Base-by-base conservation (phyloP, 2,113 vertebrate species). In the Gallinago paraguaiae region DNA sequence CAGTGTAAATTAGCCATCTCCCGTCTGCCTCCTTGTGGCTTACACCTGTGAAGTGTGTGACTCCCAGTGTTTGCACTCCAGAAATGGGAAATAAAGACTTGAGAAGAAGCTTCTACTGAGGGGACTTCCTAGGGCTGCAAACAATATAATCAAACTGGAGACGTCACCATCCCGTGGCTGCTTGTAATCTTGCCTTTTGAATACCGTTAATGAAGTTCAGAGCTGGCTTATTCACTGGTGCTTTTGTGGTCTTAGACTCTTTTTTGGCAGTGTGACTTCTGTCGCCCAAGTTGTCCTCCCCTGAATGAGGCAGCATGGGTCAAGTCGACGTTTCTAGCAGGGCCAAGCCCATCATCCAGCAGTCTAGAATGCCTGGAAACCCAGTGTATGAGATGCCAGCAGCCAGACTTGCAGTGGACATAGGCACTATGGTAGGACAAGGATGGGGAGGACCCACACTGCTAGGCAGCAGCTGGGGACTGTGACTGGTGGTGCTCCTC, bases 11-110 rank as follows among this genome's bases (percentile, higher is more conserved):
- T 24, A 63, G 43, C 19, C 20, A 11, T 61, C 46, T 87, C 31
- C 41, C 22, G 4, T 54, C 77, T 75, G 41, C 39, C 28, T 78
- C 25, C 37, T 31, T 31, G 41, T 45, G 41, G 13, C 57, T 75
- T 87, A 43, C 24, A 39, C 53, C 30, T 57, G 54, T 33, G 85
- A 51, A 64, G 35, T 25, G 30, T 85, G 69, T 82, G 65, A 46
- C 51, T 23, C n/a, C 41, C 39, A 33, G 69, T 41, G n/a, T 88
- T 84, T 75, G 59, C 28, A 20, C 30, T 90, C 57, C 41, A 67
- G 83, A 96, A 96, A 87, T 71, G 71, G 75, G 78, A 95, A 78
- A 54, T 79, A 68, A 45, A 92, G 90, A 64, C 83, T 63, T 63
- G 56, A 87, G 79, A 80, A 90, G 71, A 71, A 83, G 10, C 64